Evolutionary conservation across 2,888 invertebrate species (phyloP), one percentile per base, ranked within the genome.

Genomic region (Miltochrista miniata): DNA sequence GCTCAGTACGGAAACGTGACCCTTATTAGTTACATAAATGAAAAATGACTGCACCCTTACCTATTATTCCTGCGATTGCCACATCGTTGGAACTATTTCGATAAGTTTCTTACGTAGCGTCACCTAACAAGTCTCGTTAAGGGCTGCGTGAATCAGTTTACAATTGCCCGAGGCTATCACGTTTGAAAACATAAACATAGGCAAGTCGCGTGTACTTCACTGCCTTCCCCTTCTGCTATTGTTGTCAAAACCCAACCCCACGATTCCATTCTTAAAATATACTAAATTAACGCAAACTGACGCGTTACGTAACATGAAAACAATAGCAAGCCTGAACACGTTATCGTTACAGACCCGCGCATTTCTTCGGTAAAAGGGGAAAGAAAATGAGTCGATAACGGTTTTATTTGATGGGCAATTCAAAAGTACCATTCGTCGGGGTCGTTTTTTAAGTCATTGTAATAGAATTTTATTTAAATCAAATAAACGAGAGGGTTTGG

Each of bases 381-480:
- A 70, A 74, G 67, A 77, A 81, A 79, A 76, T 72, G 69, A 76
- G 61, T 69, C 77, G 75, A 78, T 83, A 80, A 79, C 68, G 71
- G 71, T 67, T 68, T 72, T 63, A 65, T 68, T 74, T 68, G 69
- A 79, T 76, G 68, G 76, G 59, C 74, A 61, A 76, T 79, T 76
- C 73, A 70, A 56, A 70, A 67, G 67, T 74, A 66, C 70, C 69
- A 66, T 68, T 70, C 48, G 51, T 59, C 48, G 63, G 61, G 59
- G 66, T 66, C 63, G 71, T 73, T 76, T 70, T 69, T 76, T 66
- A 68, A 73, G 64, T 72, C 65, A 66, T 59, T 60, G 59, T 59
- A 69, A 70, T 67, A 63, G 66, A 70, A 70, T 71, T 68, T 72
- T 65, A 64, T 72, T 68, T 61, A 64, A 76, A 74, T 67, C 51